phyloP scores from a whole-genome alignment of 2,113 vertebrate species.

The Psophia crepitans region DNA sequence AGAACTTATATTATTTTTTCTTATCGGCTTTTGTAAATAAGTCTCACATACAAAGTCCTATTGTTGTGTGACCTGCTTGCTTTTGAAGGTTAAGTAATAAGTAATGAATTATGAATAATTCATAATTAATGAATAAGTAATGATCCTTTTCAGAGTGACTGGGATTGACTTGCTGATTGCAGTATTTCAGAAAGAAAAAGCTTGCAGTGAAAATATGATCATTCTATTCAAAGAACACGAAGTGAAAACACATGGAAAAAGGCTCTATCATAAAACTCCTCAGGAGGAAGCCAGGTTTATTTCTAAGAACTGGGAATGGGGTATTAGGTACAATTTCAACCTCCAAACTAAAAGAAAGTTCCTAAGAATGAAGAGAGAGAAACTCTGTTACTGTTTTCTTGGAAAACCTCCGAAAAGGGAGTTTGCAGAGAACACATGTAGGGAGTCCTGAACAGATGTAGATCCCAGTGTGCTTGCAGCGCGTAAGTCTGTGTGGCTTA shows the following conservation, averaged over 20 bases:
- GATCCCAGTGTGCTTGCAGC: not conserved
- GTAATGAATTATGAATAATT: constrained; percentile 61
- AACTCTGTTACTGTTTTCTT: not conserved
- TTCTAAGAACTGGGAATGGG: not conserved
- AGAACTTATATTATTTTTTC: not conserved
- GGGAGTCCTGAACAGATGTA: not conserved
- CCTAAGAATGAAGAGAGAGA: not conserved
- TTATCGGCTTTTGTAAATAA: constrained; percentile 12
- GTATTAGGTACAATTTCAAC: not conserved
- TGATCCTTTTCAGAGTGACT: not conserved
- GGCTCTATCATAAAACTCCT: not conserved
- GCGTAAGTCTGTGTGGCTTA: not conserved
- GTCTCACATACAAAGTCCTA: not conserved
- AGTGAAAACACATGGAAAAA: not conserved
- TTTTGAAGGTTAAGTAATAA: constrained; percentile 55
- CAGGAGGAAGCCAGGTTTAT: not conserved
- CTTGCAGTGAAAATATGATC: not conserved
- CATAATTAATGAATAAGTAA: constrained; percentile 54
- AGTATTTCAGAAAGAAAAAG: not conserved
- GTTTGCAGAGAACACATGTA: not conserved
- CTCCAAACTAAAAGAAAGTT: not conserved
- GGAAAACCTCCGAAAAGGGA: not conserved
- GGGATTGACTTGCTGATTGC: not conserved
- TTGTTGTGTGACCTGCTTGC: not conserved
- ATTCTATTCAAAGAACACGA: not conserved